Base-by-base conservation (phyloP, 2,888 invertebrate species). In the Amphipoea oculea region DNA sequence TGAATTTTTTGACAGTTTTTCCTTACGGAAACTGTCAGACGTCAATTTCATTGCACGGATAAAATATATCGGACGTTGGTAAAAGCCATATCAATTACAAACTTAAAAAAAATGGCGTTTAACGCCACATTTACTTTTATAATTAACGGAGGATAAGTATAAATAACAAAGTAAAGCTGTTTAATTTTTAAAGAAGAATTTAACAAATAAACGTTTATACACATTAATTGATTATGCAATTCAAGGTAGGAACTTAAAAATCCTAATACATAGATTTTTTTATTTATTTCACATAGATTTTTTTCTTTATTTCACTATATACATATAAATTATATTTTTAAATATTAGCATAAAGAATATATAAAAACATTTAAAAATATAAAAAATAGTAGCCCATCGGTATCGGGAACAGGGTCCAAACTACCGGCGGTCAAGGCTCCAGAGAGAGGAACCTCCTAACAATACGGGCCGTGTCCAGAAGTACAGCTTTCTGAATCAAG, bases 181-280 rank as follows among this genome's bases (percentile, higher is more conserved):
- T 62, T 45, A 36, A 60, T 42, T 54, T n/a, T 54, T 23, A 54
- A 42, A 29, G 20, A 57, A 48, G 1, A 36, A 9, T n/a, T 20
- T 36, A 54, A 11, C 20, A 36, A 42, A 65, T 23, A 66, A 29
- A 78, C 20, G 9, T 54, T 36, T 48, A 5, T n/a, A 60, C 12
- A 12, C n/a, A 7, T 40, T 54, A n/a, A 40, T 45, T 40, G 12
- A 45, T 65, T 42, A 11, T 29, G 23, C n/a, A 67, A 42, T 67
- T 45, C 7, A 48, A 45, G 60, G 14, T 78, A 42, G 17, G 48
- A 68, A 45, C 14, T 66, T 20, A 17, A 36, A 48, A 76, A 76
- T 57, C n/a, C 14, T 29, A 77, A 42, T 60, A n/a, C 11, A 60
- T 40, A 42, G 2, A 69, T 74, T 42, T 63, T 45, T 45, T 66